phyloP scores from a whole-genome alignment of 2,888 invertebrate genomes.

The Cataglyphis altisquamis region DNA sequence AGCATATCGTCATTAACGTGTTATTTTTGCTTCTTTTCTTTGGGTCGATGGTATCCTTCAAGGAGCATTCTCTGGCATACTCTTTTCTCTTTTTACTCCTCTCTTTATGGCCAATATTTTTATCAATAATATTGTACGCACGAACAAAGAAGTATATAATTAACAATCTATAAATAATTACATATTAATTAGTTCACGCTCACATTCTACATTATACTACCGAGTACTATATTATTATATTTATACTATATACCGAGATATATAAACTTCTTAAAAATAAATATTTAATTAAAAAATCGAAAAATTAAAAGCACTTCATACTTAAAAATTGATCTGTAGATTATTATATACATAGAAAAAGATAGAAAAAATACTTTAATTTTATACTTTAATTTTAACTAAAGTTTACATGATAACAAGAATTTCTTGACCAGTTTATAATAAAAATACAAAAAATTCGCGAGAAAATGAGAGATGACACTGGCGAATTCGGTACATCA shows the following conservation, averaged over 20 bases:
- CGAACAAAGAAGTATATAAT: background rate
- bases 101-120: background rate
- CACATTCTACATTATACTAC: background rate
- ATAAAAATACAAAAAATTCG: background rate
- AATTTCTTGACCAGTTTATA: background rate
- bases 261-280: background rate
- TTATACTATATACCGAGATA: background rate
- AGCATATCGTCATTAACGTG: background rate
- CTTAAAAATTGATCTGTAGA: background rate
- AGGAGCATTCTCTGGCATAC: background rate
- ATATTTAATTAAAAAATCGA: background rate
- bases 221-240: too few species aligned
- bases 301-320: background rate
- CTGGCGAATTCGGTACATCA: conserved; percentile 60
- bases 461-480: conserved; percentile 35
- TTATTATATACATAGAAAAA: background rate
- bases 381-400: too few species aligned
- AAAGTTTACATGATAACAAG: background rate
- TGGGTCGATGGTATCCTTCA: background rate
- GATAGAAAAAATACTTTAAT: background rate
- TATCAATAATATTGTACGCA: background rate
- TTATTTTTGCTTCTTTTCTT: conserved; percentile 14
- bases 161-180: conserved; percentile 1
- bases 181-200: background rate
- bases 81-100: background rate